These are phyloP conservation scores for Pelodytes ibericus DNA, from an alignment of 2,797 vertebrate genomes.

Conservation along the genomic window DNA sequence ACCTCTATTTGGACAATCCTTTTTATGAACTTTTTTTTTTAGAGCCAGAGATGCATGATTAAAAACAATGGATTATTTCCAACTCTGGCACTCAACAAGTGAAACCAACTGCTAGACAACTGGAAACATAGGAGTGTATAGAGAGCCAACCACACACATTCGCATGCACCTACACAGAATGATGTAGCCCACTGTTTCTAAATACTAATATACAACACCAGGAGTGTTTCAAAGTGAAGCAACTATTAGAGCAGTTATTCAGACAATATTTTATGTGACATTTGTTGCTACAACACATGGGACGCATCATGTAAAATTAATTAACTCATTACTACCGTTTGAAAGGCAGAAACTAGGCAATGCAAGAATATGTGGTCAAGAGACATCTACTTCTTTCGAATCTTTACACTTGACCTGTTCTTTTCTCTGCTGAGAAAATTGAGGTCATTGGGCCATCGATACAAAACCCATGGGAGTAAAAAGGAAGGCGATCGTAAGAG, in stretches of 20 bases:
- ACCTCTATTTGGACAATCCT: too few species aligned
- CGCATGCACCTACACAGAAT: neutral
- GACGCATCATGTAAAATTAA: slow-evolving; percentile 61
- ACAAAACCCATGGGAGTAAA: slow-evolving; percentile 34
- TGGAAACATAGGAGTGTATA: too few species aligned
- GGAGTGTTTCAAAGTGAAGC: neutral
- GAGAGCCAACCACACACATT: neutral
- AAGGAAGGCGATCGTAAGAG: slow-evolving; percentile 2
- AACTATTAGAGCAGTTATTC: slow-evolving; percentile 22
- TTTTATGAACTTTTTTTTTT: too few species aligned
- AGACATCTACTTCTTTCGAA: slow-evolving; percentile 68
- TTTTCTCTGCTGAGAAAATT: slow-evolving; percentile 69
- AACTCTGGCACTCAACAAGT: too few species aligned
- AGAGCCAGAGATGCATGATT: too few species aligned
- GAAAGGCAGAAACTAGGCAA: slow-evolving; percentile 50
- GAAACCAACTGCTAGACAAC: too few species aligned
- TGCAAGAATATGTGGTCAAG: slow-evolving; percentile 58
- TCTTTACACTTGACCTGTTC: slow-evolving; percentile 70
- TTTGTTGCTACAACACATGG: slow-evolving; percentile 36
- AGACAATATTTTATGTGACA: slow-evolving; percentile 38
- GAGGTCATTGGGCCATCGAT: slow-evolving; percentile 62
- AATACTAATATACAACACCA: neutral
- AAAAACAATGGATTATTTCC: too few species aligned
- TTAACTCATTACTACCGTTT: slow-evolving; percentile 62
- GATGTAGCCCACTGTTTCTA: slow-evolving; percentile 3